phyloP scores from a whole-genome alignment of 1,140 invertebrate species.

The Plectus sambesii region DNA sequence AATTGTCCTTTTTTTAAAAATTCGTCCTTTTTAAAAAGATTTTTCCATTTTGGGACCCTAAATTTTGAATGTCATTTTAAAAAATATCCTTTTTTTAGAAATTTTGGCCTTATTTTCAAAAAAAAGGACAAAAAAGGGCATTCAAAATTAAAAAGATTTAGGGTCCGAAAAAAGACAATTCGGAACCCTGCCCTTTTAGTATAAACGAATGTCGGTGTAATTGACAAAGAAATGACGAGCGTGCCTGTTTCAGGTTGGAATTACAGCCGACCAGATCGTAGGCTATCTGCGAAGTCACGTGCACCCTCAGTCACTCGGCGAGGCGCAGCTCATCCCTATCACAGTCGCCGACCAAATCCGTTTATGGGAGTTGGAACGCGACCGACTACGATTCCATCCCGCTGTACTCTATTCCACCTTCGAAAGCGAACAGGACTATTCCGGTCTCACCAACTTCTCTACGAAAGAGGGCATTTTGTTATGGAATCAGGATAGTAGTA shows the following conservation, averaged over 20 bases:
- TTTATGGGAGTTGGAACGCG: conserved; percentile 86
- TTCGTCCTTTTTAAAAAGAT: too few species aligned
- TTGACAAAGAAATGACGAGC: too few species aligned
- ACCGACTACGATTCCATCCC: conserved; percentile 57
- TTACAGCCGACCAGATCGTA: conserved; percentile 87
- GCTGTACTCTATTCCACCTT: conserved; percentile 20
- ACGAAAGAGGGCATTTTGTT: conserved; percentile 10
- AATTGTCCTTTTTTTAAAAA: too few species aligned
- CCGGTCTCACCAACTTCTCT: conserved; percentile 13
- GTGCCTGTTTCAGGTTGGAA: conserved; percentile 81
- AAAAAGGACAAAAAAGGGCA: too few species aligned
- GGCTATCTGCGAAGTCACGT: conserved; percentile 74
- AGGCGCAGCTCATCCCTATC: conserved; percentile 17
- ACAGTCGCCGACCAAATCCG: conserved; percentile 51
- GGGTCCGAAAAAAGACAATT: too few species aligned
- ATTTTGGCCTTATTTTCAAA: too few species aligned
- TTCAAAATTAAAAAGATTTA: too few species aligned
- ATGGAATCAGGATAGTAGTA: conserved; percentile 10
- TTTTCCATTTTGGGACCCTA: too few species aligned
- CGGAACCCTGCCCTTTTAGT: too few species aligned
- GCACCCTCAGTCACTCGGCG: conserved; percentile 52
- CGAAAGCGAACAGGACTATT: conserved; percentile 21
- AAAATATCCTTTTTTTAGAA: too few species aligned
- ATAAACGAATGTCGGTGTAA: too few species aligned
- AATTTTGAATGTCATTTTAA: too few species aligned